Base-by-base conservation (phyloP, 2,113 vertebrate species). In the Speoplatyrhinus poulsoni region DNA sequence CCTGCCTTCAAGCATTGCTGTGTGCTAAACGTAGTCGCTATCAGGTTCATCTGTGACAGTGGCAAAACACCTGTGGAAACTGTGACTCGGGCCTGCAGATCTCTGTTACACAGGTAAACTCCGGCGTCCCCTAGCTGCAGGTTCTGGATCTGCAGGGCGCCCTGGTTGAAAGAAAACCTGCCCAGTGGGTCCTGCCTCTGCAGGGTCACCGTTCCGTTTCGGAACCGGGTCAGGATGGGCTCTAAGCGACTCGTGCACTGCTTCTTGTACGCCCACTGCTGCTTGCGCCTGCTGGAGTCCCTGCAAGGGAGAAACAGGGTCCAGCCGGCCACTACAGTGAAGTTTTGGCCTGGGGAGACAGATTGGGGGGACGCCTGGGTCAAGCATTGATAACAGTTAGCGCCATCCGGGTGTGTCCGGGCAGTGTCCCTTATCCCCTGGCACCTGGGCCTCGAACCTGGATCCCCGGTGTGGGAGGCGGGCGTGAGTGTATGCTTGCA, bases 251-350 rank as follows among this genome's bases (percentile, higher is more conserved):
- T 72, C 1, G 58, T 52, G 0, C 67, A 41, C 0, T 3, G 36
- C 50, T 52, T 3, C 62, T 66, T 81, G 9, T 78, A 75, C 0
- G 54, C 65, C 89, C 88, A 91, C 52, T 57, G 52, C 59, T 82
- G 82, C 9, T 63, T 82, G 60, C 13, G 47, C 41, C 65, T 85
- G 12, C 16, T 26, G 7, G 80, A 73, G 54, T 48, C 3, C 3
- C 26, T 66, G 66, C 91, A 91, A 52, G 87, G 82, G 1, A 92
- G 82, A 60, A 87, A 72, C 70, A 91, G 74, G 0, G 85, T 88
- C 56, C 87, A 56, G 11, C 91, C 91, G 0, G 65, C 73, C 1
- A 75, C 55, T 52, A 89, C 80, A 0, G 0, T 0, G 19, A 85
- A 80, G 41, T 77, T 62, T 0, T 1, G 4, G 5, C 82, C 90